Base-by-base conservation (phyloP, 1,140 invertebrate genomes). In the Colletes latitarsis region DNA sequence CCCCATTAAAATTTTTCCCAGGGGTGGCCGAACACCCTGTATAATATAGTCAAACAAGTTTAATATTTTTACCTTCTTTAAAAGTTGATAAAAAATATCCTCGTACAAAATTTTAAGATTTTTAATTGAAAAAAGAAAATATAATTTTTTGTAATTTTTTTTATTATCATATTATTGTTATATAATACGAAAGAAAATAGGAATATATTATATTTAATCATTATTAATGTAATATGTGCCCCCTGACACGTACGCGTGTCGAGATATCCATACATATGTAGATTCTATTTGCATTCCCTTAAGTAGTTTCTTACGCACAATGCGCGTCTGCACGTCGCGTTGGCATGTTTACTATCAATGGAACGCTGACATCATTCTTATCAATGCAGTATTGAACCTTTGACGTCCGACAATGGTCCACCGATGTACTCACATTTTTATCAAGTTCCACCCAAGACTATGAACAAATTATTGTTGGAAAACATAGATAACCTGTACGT, bases 401-500 rank as follows among this genome's bases (percentile, higher is more conserved):
- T 6, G 17, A 21, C 10, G 4, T 21, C 12, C 41, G 46, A 10
- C 8, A 10, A 10, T 9, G 46, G 10, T 9, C 46, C 46, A 49
- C 10, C 46, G 46, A 6, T 6, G 6, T 49, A 9, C 30, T 30
- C 12, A 6, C n/a, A 30, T 12, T 41, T 49, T 41, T 19, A 71
- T 76, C 19, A 12, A 15, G 4, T 6, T 10, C 15, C 15, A 3
- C 6, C 14, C 5, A 21, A 49, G n/a, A 0, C 5, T 10, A 1
- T 10, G 21, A 10, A 43, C 43, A 77, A 68, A 77, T 69, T 70
- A 9, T 14, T 15, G 1, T 58, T 49, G 49, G 55, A 46, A 58
- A 46, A 58, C 57, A 17, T 21, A 53, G 46, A 77, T 41, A 70
- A 62, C n/a, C n/a, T n/a, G n/a, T n/a, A n/a, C n/a, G n/a, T n/a